A percentile compares a stretch with the other conserved stretches of the same genome.
phyloP scores from a whole-genome alignment of 2,888 invertebrate species.

The Andrena dorsata region DNA sequence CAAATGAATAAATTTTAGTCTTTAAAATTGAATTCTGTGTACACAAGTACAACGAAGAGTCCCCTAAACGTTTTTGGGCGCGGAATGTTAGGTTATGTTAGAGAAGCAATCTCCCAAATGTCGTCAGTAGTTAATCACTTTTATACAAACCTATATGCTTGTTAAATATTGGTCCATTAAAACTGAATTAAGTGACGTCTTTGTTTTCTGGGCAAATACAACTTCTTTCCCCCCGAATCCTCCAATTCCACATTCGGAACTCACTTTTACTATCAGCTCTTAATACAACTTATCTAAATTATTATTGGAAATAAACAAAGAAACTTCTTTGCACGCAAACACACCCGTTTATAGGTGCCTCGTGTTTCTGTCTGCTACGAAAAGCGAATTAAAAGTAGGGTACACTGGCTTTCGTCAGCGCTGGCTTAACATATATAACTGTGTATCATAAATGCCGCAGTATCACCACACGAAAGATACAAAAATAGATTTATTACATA shows the following conservation, averaged over 20 bases:
- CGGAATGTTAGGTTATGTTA: constrained; percentile 3
- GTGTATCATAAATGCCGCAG: constrained; percentile 25
- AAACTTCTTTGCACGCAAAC: not conserved
- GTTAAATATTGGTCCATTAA: constrained; percentile 48
- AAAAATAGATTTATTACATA: constrained; percentile 77
- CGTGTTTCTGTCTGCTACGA: not conserved
- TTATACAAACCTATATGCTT: constrained; percentile 10
- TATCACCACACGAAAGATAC: constrained; percentile 68
- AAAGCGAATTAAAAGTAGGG: too few species aligned
- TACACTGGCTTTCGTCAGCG: not conserved
- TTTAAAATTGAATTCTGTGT: not conserved
- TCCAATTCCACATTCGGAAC: not conserved
- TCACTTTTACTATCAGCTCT: not conserved
- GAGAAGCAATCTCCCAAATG: constrained; percentile 9
- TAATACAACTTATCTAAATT: not conserved
- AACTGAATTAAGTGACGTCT: constrained; percentile 19
- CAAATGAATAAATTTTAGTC: constrained; percentile 1
- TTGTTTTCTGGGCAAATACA: constrained; percentile 4
- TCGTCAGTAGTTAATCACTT: constrained; percentile 7
- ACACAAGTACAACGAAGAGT: not conserved
- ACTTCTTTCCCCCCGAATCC: not conserved
- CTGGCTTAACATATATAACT: constrained; percentile 35
- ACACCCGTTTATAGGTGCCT: not conserved
- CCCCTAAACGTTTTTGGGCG: constrained; percentile 5
- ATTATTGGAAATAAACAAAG: not conserved